phyloP scores from a whole-genome alignment of 2,797 vertebrate genomes.

The Babyrousa celebensis region DNA sequence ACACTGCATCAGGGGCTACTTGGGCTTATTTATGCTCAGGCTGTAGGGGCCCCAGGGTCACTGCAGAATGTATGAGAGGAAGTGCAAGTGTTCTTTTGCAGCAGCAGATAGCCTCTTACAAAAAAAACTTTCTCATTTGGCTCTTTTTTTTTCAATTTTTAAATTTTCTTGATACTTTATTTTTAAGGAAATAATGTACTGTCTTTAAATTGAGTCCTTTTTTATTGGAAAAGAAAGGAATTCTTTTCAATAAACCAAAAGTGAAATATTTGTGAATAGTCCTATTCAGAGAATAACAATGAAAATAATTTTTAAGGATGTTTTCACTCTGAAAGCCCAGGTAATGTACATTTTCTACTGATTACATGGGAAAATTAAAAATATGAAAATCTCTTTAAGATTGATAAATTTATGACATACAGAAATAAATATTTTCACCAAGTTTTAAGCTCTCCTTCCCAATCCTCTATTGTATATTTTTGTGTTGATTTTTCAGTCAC shows the following conservation, averaged over 20 bases:
- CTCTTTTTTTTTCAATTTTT: background rate
- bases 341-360: background rate
- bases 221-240: constrained; percentile 63
- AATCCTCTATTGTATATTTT: background rate
- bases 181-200: constrained; percentile 65
- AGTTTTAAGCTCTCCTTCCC: background rate
- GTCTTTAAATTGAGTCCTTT: constrained; percentile 59
- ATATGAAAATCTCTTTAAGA: constrained; percentile 23
- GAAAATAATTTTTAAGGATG: constrained; percentile 66
- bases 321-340: constrained; percentile 58
- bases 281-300: constrained; percentile 46
- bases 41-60: background rate
- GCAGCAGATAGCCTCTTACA: background rate
- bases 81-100: background rate
- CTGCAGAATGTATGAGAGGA: background rate
- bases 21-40: background rate
- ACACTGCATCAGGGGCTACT: background rate
- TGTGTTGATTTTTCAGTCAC: constrained; percentile 17
- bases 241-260: constrained; percentile 73
- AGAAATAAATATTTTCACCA: constrained; percentile 53
- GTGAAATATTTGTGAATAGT: constrained; percentile 65
- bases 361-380: constrained; percentile 48
- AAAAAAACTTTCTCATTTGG: constrained; percentile 27
- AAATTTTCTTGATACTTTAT: constrained; percentile 31
- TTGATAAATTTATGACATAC: constrained; percentile 5